Conservation (phyloP, 1,140 invertebrate genomes). For the Heterodera carotae region DNA sequence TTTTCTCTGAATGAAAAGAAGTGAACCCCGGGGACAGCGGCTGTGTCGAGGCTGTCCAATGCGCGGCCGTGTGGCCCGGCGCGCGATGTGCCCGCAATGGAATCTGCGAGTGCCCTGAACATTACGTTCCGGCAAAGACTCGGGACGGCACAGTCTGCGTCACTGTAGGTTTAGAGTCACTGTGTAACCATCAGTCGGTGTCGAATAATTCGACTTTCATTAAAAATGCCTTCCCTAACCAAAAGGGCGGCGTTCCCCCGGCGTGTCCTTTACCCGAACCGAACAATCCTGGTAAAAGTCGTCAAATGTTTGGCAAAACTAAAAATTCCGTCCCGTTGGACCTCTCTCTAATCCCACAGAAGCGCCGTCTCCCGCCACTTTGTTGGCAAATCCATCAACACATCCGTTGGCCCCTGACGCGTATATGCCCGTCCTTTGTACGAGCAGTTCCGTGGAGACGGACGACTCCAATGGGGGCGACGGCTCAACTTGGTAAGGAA, state of each 20-base stretch:
- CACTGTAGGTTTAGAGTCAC: neutral
- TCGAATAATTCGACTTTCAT: neutral
- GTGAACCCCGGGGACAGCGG: slow-evolving; percentile 61
- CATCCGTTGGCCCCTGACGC: slow-evolving; percentile 58
- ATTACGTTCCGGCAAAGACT: slow-evolving; percentile 53
- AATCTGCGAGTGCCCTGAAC: slow-evolving; percentile 59
- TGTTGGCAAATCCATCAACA: slow-evolving; percentile 58
- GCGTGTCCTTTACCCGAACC: slow-evolving; percentile 59
- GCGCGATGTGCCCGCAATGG: slow-evolving; percentile 53
- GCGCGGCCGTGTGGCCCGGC: slow-evolving; percentile 62
- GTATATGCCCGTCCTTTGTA: slow-evolving; percentile 63
- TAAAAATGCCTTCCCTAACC: neutral
- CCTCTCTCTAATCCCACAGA: slow-evolving; percentile 35
- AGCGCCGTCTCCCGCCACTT: slow-evolving; percentile 58
- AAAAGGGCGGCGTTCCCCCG: slow-evolving; percentile 48
- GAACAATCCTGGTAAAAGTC: slow-evolving; percentile 49
- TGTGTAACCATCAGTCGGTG: neutral
- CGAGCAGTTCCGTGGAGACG: slow-evolving; percentile 54
- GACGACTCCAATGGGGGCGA: slow-evolving; percentile 54
- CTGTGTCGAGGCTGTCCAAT: slow-evolving; percentile 60
- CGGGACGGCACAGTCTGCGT: slow-evolving; percentile 61
- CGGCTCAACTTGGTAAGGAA: slow-evolving; percentile 53
- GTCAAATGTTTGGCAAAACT: neutral
- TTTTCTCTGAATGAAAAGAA: slow-evolving; percentile 46
- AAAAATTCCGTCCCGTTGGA: neutral